Percentiles rank a stretch among this genome's conserved stretches.
phyloP scores from a whole-genome alignment of 2,113 vertebrate species.

The Chaetodon trifascialis region DNA sequence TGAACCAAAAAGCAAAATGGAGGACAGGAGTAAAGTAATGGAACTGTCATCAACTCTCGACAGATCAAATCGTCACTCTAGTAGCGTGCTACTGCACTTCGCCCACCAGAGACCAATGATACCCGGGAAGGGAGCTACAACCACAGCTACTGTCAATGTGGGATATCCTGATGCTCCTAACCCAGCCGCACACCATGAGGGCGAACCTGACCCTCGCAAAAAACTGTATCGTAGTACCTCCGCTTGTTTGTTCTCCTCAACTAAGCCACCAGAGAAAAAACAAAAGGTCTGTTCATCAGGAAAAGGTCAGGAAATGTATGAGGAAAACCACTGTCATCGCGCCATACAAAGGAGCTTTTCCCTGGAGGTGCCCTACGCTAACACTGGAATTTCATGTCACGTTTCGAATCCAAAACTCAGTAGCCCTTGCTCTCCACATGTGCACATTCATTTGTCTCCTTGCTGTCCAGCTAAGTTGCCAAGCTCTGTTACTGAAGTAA shows the following conservation, averaged over 20 bases:
- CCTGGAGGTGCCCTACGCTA: constrained; percentile 87
- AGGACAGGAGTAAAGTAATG: constrained; percentile 46
- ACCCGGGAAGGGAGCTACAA: constrained; percentile 69
- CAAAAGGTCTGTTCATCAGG: constrained; percentile 65
- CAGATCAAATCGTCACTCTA: constrained; percentile 81
- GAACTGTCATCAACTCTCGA: constrained; percentile 75
- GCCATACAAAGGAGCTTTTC: constrained; percentile 94
- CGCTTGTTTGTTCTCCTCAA: constrained; percentile 78
- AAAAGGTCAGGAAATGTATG: constrained; percentile 73
- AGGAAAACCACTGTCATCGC: constrained; percentile 78
- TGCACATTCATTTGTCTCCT: constrained; percentile 92
- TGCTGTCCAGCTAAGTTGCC: constrained; percentile 82
- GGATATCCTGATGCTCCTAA: constrained; percentile 69
- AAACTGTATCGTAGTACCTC: constrained; percentile 87
- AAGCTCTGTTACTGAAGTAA: constrained; percentile 78
- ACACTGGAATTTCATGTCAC: constrained; percentile 87
- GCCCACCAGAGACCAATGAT: constrained; percentile 82
- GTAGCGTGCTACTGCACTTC: constrained; percentile 86
- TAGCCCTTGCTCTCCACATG: constrained; percentile 87
- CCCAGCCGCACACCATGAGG: constrained; percentile 62
- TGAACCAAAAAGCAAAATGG: constrained; percentile 67
- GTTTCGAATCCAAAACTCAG: constrained; percentile 88
- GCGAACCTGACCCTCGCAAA: constrained; percentile 62
- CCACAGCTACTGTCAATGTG: constrained; percentile 66
- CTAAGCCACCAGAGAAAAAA: constrained; percentile 71